A percentile compares a stretch with the other conserved stretches of the same genome.
Conservation (phyloP, 2,888 invertebrate species). For the Dolomedes plantarius region DNA sequence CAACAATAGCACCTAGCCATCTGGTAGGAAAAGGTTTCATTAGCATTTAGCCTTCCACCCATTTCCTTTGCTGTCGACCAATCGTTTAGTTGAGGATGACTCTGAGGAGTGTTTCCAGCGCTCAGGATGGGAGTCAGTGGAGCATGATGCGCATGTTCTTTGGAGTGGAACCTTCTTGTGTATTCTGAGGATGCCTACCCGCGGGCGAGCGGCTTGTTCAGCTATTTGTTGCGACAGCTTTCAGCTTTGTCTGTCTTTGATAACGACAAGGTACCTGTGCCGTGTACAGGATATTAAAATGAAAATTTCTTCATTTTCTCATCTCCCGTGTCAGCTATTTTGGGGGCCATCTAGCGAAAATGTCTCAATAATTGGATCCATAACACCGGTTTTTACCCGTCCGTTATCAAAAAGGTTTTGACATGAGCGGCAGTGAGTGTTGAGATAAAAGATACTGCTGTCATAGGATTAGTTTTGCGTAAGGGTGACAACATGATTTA, state of each 20-base stretch:
- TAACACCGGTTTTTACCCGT: neutral
- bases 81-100: slow-evolving; percentile 44
- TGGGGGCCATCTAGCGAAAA: neutral
- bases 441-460: neutral
- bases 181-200: neutral
- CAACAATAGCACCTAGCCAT: neutral
- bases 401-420: neutral
- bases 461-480: neutral
- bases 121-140: slow-evolving; percentile 25
- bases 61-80: slow-evolving; percentile 49
- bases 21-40: slow-evolving; percentile 34
- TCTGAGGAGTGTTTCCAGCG: slow-evolving; percentile 25
- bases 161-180: slow-evolving; percentile 20
- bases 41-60: slow-evolving; percentile 42
- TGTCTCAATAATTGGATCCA: neutral
- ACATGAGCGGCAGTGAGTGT: neutral
- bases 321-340: neutral
- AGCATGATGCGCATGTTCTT: slow-evolving; percentile 43
- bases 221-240: slow-evolving; percentile 46
- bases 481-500: neutral
- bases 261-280: neutral
- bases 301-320: neutral
- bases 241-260: slow-evolving; percentile 11
- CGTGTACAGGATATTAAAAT: neutral
- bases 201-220: slow-evolving; percentile 29